Conservation (phyloP, 1,140 invertebrate genomes). For the Bradynema listronoti region DNA sequence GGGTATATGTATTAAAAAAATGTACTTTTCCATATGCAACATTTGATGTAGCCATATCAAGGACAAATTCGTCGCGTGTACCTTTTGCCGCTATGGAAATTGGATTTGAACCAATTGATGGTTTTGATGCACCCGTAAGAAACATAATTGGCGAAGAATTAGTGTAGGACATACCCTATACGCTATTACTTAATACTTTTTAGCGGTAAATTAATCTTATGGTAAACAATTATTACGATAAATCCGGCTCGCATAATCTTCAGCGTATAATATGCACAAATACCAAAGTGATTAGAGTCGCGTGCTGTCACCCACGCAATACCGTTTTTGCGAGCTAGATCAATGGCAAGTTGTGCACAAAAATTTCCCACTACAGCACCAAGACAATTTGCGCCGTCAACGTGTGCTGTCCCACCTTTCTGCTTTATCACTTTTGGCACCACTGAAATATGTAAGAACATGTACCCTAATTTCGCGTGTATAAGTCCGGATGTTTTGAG, state of each 20-base stretch:
- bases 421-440: background rate
- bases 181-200: background rate
- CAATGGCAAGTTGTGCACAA: constrained; percentile 78
- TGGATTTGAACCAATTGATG: constrained; percentile 76
- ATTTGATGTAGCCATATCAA: constrained; percentile 79
- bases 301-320: constrained; percentile 78
- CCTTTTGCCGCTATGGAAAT: constrained; percentile 62
- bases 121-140: constrained; percentile 73
- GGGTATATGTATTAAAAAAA: background rate
- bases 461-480: constrained; percentile 23
- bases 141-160: constrained; percentile 83
- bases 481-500: constrained; percentile 5
- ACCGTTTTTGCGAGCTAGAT: constrained; percentile 64
- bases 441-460: background rate
- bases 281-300: constrained; percentile 84
- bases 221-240: constrained; percentile 60
- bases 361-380: constrained; percentile 79
- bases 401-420: constrained; percentile 55
- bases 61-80: constrained; percentile 69
- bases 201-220: background rate
- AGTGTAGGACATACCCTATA: constrained; percentile 76
- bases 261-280: constrained; percentile 71
- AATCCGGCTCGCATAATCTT: constrained; percentile 66
- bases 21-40: constrained; percentile 28
- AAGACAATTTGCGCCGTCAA: constrained; percentile 51